Base-by-base conservation (phyloP, 2,113 vertebrate genomes). In the Tylochromis polylepis region DNA sequence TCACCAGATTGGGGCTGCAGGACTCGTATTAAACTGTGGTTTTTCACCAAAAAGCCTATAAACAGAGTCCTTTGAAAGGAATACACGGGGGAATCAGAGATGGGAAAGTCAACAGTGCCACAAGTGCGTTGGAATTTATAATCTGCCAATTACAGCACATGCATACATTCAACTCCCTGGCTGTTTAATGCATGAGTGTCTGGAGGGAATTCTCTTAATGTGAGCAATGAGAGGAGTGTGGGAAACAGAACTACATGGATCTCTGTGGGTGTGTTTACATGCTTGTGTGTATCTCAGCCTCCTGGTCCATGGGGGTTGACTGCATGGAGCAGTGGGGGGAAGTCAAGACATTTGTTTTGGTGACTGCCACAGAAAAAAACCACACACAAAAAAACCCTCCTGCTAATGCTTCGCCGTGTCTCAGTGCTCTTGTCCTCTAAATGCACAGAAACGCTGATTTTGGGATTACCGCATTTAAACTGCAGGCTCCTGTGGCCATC, bases 141-240 rank as follows among this genome's bases (percentile, higher is more conserved):
- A 95, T 94, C 90, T 7, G n/a, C 87, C 95, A 95, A 94, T 96
- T 96, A 95, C 88, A 92, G 79, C 75, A 14, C 78, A 65, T 82
- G 90, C 88, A 93, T 84, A 86, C 88, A 89, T 89, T 87, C 90
- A 87, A 56, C 79, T 92, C 93, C 88, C 82, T 31, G 67, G 87
- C 22, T 92, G 90, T 85, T 91, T 91, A 85, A 90, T 72, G 81
- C 88, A 88, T 38, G 59, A 87, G 87, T 62, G 91, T 94, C 91
- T 89, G 91, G 53, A 83, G 95, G 94, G 92, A 89, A 85, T 89
- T 88, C 67, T 91, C 57, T 22, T 81, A 82, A 88, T 88, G 91
- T 75, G 87, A 86, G 92, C 83, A 80, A 53, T 18, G 62, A 84
- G 81, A 78, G 20, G 65, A 46, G 82, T 7, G 4, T 20, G 81